Evolutionary conservation across 2,888 invertebrate species (phyloP).

Genomic region (Brachyopa scutellaris): DNA sequence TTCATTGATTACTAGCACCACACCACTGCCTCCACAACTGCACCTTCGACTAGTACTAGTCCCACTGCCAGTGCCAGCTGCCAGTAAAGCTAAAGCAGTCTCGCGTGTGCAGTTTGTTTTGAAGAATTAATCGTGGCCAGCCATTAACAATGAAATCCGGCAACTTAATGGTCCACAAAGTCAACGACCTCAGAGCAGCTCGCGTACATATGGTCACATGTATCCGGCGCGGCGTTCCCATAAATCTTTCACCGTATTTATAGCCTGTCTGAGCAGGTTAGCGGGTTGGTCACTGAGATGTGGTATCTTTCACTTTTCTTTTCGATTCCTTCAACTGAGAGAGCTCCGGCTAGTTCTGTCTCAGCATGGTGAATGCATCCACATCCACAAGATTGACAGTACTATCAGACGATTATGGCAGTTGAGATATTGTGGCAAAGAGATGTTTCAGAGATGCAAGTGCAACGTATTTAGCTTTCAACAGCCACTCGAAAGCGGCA

Average conservation of each 20-base stretch:
- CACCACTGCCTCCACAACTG: constrained; percentile 19
- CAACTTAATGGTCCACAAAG: constrained; percentile 66
- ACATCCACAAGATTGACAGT: constrained; percentile 32
- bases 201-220: constrained; percentile 56
- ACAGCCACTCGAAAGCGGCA: constrained; percentile 23
- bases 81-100: not conserved
- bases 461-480: constrained; percentile 51
- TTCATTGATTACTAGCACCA: constrained; percentile 56
- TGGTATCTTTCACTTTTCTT: constrained; percentile 53
- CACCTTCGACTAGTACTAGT: constrained; percentile 26
- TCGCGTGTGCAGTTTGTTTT: constrained; percentile 53
- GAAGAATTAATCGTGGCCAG: constrained; percentile 57
- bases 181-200: constrained; percentile 55
- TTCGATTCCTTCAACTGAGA: constrained; percentile 7
- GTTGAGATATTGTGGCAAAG: too few relatives aligned
- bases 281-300: not conserved
- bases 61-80: not conserved
- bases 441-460: constrained; percentile 12
- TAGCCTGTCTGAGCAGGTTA: constrained; percentile 19
- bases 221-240: constrained; percentile 55
- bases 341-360: constrained; percentile 10
- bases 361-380: constrained; percentile 22
- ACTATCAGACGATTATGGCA: constrained; percentile 3
- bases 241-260: constrained; percentile 65
- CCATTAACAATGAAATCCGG: constrained; percentile 49